Evolutionary conservation across 2,797 vertebrate genomes (phyloP).

Genomic region (Macropus fuliginosus): DNA sequence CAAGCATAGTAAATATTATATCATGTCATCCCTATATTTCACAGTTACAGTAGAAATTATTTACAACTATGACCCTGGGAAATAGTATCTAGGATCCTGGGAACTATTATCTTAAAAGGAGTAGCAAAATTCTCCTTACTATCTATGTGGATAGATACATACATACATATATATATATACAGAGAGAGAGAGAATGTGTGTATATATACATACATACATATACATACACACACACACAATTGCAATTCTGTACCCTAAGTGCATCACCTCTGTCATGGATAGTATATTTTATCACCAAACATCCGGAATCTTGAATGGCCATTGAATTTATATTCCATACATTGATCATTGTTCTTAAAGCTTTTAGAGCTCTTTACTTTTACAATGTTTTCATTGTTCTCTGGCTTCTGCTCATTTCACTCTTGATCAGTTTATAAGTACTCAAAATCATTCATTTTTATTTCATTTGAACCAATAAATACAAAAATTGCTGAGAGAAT

Average conservation of each 20-base stretch:
- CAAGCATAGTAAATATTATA: no score
- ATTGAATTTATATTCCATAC: neutral
- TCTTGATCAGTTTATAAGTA: neutral
- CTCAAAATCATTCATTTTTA: neutral
- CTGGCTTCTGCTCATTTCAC: neutral
- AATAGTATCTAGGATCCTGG: no score
- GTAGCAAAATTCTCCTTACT: neutral
- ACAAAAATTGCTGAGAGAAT: neutral
- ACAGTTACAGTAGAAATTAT: no score
- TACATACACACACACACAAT: neutral
- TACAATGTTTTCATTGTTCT: neutral
- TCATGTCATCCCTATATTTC: no score
- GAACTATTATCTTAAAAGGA: no score
- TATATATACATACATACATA: no score
- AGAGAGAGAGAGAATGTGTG: no score
- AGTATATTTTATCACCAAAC: neutral
- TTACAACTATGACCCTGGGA: no score
- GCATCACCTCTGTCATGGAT: neutral
- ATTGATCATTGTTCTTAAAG: neutral
- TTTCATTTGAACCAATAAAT: neutral
- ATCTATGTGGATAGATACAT: neutral
- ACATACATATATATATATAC: no score
- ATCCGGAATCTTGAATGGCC: neutral
- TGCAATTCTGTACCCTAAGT: neutral
- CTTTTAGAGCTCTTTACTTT: neutral